Evolutionary conservation across 1,140 invertebrate species (phyloP), one percentile per base, ranked within the genome.

Genomic region (Drosophila quadrilineata): DNA sequence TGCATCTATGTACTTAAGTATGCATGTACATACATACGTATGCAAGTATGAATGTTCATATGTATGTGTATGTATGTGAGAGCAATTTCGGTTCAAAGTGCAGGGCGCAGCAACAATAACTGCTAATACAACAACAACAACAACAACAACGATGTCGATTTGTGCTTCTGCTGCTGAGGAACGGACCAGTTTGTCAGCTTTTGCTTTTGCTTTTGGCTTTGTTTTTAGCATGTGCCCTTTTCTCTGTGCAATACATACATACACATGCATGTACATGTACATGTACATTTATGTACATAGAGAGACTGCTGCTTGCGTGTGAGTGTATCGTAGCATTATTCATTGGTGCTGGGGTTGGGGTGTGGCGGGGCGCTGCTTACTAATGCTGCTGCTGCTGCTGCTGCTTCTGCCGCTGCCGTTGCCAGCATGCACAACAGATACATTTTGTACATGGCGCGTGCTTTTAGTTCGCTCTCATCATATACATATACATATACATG

Each of bases 211-310:
- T 77, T 75, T 75, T 75, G 45, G 71, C 59, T 79, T 79, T 79
- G 75, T 79, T 79, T 77, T 80, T 62, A 80, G 75, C 75, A 75
- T 79, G 75, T 80, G 75, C 75, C 70, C 70, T 73, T 73, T 70
- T 79, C 50, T 31, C 29, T 53, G 46, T 35, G 28, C 62, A 63
- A 59, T 41, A 54, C 35, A 46, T 26, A 35, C 22, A 46, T 9
- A 63, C 14, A 40, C 12, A 48, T 17, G 17, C 21, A 3, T 14
- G 17, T 19, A 43, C 16, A 21, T 26, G 45, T 21, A 26, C n/a
- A 33, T 56, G n/a, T 12, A 24, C 19, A 9, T 12, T 3, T n/a
- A 21, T 19, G 21, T 10, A 26, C 26, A 29, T 24, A 26, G 8
- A 29, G 38, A 26, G 19, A 43, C 46, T n/a, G n/a, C 9, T 36